These are phyloP conservation scores for Stomorhina lunata DNA, from an alignment of 2,888 invertebrate genomes.

Conservation along the genomic window DNA sequence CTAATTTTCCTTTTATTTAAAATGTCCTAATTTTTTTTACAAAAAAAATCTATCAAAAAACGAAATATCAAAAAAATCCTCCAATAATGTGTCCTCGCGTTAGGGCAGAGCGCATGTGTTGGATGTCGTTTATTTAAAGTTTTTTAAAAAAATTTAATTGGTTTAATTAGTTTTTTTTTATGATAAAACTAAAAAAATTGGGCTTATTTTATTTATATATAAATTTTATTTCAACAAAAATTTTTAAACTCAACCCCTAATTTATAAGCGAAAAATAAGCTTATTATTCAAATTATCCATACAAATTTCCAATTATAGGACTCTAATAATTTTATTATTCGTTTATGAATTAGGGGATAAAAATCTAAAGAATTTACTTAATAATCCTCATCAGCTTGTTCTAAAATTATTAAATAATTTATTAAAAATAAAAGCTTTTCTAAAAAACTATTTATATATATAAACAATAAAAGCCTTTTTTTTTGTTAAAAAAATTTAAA, in stretches of 20 bases:
- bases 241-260: no score
- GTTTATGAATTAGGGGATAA: no score
- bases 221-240: background rate
- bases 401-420: constrained; percentile 40
- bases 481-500: constrained; percentile 11
- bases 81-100: constrained; percentile 79
- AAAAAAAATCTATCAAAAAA: constrained; percentile 50
- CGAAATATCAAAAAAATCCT: constrained; percentile 50
- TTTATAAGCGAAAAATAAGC: no score
- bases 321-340: no score
- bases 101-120: constrained; percentile 81
- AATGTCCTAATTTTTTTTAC: constrained; percentile 58
- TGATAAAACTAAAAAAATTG: constrained; percentile 36
- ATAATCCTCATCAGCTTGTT: constrained; percentile 65
- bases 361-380: no score
- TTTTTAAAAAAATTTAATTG: constrained; percentile 47
- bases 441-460: constrained; percentile 31
- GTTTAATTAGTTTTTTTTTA: constrained; percentile 26
- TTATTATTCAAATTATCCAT: no score
- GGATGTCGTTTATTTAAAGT: constrained; percentile 77
- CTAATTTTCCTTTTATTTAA: constrained; percentile 47
- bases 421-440: constrained; percentile 43
- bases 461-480: constrained; percentile 31
- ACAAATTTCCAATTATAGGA: no score
- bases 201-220: constrained; percentile 34